Evolutionary conservation across 2,113 vertebrate species (phyloP), one percentile per base, ranked within the genome.

Genomic region (Alectura lathami): DNA sequence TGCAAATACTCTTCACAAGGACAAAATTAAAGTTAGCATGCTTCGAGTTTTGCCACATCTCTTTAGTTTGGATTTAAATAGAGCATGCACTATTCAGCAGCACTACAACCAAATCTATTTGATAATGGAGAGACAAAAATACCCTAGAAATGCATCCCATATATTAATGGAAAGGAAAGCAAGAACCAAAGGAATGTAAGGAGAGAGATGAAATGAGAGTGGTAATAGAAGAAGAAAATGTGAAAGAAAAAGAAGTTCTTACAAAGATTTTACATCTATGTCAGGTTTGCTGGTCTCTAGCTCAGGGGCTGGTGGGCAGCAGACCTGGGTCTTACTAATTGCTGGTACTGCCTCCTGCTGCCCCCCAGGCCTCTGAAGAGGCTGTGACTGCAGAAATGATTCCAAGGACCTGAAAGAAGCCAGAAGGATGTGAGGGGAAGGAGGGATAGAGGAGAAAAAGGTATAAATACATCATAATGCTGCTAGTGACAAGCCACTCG

Each of bases 301-400:
- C 26, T 63, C 60, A 7, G 5, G 3, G 21, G 45, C 34, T 50
- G 26, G 34, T 60, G 2, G 1, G 24, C 77, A 27, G 9, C 2
- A 30, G 42, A 38, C 50, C 34, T 13, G 11, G 24, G 16, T 8
- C 11, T 32, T 8, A 2, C n/a, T 38, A 32, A 8, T 38, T 0
- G 2, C 60, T 42, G 24, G n/a, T n/a, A n/a, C 36, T 66, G 54
- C 57, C 27, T 86, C 56, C 7, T 32, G 10, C 2, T 2, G 29
- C 29, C 64, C n/a, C n/a, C 59, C 5, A 15, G 0, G 0, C 30
- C 32, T 67, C 60, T 2, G 0, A 50, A 60, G 11, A n/a, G 51
- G 34, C 38, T 62, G 4, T 0, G 1, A 15, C 42, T 83, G 47
- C 64, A 77, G 68, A 63, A 88, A n/a, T 50, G 45, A 69, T 13